Percentiles rank a stretch among this genome's conserved stretches.
Conservation (phyloP, 2,888 invertebrate genomes). For the Stenurella melanura region DNA sequence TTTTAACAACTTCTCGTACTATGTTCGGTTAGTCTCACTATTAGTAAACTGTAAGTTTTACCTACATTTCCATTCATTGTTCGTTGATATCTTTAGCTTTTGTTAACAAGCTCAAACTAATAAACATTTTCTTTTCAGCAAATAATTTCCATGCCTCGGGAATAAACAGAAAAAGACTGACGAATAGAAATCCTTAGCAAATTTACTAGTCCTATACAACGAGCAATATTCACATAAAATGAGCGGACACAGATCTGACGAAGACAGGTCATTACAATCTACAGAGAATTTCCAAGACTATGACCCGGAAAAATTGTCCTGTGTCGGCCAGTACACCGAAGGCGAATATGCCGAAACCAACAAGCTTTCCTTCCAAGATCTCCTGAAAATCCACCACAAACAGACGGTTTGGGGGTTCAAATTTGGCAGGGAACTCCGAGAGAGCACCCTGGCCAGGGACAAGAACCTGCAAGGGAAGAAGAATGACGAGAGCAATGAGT, state of each 20-base stretch:
- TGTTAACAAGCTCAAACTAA: background rate
- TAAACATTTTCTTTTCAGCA: slow-evolving; percentile 15
- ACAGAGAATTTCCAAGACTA: slow-evolving; percentile 51
- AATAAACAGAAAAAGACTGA: slow-evolving; percentile 19
- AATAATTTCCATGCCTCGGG: background rate
- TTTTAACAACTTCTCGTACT: too few species aligned
- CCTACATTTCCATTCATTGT: too few species aligned
- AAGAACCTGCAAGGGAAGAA: slow-evolving; percentile 57
- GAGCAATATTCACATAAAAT: slow-evolving; percentile 39
- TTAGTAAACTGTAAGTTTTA: too few species aligned
- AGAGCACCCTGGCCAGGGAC: slow-evolving; percentile 60
- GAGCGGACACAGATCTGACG: slow-evolving; percentile 48
- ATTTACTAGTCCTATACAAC: slow-evolving; percentile 14
- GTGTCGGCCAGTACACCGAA: slow-evolving; percentile 43
- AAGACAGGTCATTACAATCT: slow-evolving; percentile 47
- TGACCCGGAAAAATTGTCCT: slow-evolving; percentile 46
- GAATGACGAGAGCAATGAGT: slow-evolving; percentile 44
- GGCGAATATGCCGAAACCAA: slow-evolving; percentile 61
- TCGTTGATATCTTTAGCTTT: too few species aligned
- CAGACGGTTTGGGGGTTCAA: slow-evolving; percentile 67
- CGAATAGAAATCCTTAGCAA: slow-evolving; percentile 15
- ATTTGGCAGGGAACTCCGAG: slow-evolving; percentile 65
- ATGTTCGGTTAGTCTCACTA: too few species aligned
- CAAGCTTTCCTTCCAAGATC: slow-evolving; percentile 63
- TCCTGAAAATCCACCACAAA: slow-evolving; percentile 65